These are phyloP conservation scores for Bombylius discolor DNA, from an alignment of 2,888 invertebrate species.

Conservation along the genomic window DNA sequence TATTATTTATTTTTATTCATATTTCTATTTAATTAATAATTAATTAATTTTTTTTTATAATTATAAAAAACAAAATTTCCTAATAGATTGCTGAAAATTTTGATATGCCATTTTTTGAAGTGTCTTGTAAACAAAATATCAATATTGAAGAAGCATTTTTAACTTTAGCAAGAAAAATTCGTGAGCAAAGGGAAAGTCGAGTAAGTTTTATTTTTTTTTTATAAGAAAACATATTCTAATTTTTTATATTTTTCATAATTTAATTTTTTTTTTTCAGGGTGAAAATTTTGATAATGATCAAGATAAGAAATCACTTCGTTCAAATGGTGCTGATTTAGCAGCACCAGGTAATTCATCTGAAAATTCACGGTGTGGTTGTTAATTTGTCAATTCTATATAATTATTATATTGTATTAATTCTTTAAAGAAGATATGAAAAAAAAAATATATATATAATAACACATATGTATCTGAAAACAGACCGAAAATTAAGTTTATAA, in stretches of 20 bases:
- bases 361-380: conserved; percentile 35
- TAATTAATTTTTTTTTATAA: background rate
- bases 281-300: conserved; percentile 38
- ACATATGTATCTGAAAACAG: too few relatives aligned
- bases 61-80: background rate
- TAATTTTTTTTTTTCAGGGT: conserved; percentile 24
- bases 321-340: conserved; percentile 32
- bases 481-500: too few relatives aligned
- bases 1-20: background rate
- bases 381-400: too few relatives aligned
- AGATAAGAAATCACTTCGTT: conserved; percentile 33
- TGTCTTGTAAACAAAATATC: conserved; percentile 74
- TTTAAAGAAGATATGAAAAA: too few relatives aligned
- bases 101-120: conserved; percentile 79
- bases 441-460: too few relatives aligned
- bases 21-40: background rate
- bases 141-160: conserved; percentile 75
- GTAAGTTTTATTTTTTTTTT: conserved; percentile 38
- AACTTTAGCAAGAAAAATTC: conserved; percentile 66
- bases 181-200: conserved; percentile 64
- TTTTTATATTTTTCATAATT: background rate
- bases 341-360: conserved; percentile 33
- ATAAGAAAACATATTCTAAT: background rate
- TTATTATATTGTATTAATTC: too few relatives aligned
- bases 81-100: conserved; percentile 72